These are phyloP conservation scores for Peromyscus maniculatus DNA, from an alignment of 2,113 vertebrate genomes.

Conservation along the genomic window DNA sequence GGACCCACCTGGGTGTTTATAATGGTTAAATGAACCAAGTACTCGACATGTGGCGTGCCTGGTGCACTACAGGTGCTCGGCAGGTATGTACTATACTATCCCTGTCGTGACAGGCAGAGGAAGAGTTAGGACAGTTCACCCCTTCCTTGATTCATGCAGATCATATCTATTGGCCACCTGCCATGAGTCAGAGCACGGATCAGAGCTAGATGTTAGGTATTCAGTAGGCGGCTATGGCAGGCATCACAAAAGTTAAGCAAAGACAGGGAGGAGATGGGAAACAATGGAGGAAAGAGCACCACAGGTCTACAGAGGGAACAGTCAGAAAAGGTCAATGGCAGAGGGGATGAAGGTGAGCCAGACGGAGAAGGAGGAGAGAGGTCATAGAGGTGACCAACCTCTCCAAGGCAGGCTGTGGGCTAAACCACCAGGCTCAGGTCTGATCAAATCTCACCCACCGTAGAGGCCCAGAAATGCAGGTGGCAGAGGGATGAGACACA, in stretches of 20 bases:
- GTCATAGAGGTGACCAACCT: background rate
- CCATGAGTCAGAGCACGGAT: background rate
- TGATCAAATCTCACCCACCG: background rate
- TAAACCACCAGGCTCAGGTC: background rate
- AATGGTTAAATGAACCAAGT: background rate
- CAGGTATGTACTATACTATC: background rate
- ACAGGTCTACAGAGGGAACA: background rate
- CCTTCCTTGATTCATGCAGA: background rate
- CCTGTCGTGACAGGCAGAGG: background rate
- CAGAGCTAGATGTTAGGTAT: background rate
- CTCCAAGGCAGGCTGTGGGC: background rate
- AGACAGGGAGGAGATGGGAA: background rate
- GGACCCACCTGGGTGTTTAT: background rate
- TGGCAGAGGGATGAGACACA: background rate
- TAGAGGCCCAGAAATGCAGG: background rate
- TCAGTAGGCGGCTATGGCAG: background rate
- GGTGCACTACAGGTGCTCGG: background rate
- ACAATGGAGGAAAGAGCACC: background rate
- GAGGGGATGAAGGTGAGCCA: background rate
- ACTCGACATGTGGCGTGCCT: background rate
- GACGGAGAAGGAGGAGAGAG: background rate
- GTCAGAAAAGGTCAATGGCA: background rate
- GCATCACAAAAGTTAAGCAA: background rate
- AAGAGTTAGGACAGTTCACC: background rate
- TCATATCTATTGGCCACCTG: background rate